Evolutionary conservation across 2,888 invertebrate species (phyloP), one percentile per base, ranked within the genome.

Genomic region (Gnatocerus cornutus): DNA sequence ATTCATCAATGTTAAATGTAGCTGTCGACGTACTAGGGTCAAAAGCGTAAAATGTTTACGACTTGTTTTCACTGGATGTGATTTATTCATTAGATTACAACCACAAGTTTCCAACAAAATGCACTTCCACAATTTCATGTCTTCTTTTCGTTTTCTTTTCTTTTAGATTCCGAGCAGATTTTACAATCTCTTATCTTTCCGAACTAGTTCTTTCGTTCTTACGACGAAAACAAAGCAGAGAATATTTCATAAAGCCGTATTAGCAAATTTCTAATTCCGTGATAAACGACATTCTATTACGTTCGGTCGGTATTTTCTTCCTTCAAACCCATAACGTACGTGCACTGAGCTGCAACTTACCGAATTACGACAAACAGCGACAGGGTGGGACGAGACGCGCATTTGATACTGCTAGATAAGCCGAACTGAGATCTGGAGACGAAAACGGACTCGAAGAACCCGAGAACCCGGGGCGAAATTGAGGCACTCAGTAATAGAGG

Each of bases 81-180:
- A 73, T 71, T 74, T 74, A 73, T 74, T 73, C 72, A 73, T 74
- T 71, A 74, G 71, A 71, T 69, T 69, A 71, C 58, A 52, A 59
- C 59, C 59, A 29, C 52, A 59, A 66, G 58, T 66, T 66, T 66
- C 55, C 66, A 41, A 58, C 50, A 16, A 66, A 66, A 58, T 58
- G 58, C 58, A 65, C 65, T 55, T 55, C 43, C 46, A 55, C 65
- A 46, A 45, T 65, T 55, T 63, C 37, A 52, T 50, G 29, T 6
- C 30, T 43, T 50, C 33, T 46, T 45, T 64, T 58, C 39, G 39
- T 66, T 58, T 64, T 58, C 39, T 58, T 66, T 58, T 58, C 37
- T 39, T 66, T 66, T 10, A 46, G 53, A 48, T 53, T 43, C 63
- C 41, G 41, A 50, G 63, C 46, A 46, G 46, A 55, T 50, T 66